These are phyloP conservation scores for Myotis brandtii DNA, from an alignment of 2,113 vertebrate genomes.

Conservation along the genomic window DNA sequence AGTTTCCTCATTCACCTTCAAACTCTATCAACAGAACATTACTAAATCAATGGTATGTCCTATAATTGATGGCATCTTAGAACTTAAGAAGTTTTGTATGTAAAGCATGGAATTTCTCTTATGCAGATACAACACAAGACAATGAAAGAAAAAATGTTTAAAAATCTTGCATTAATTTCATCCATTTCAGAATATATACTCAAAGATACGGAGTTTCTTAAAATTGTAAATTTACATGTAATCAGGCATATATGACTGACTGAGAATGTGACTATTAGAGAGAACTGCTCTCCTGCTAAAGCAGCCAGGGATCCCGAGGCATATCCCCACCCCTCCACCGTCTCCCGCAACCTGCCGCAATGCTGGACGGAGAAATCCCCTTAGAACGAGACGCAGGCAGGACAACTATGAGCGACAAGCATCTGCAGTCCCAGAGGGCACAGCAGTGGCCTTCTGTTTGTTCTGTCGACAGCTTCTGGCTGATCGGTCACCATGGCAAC, in stretches of 20 bases:
- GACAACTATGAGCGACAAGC: not conserved
- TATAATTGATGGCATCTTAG: not conserved
- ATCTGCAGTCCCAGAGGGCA: conserved; percentile 19
- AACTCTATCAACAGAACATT: not conserved
- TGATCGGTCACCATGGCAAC: conserved; percentile 88
- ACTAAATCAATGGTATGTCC: not conserved
- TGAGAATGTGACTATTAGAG: not conserved
- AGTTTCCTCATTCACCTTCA: not conserved
- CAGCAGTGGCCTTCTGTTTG: conserved; percentile 79
- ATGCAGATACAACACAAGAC: not conserved
- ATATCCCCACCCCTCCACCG: not conserved
- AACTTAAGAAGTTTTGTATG: not conserved
- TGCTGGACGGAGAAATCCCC: not conserved
- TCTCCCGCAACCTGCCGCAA: not conserved
- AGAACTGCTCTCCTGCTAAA: not conserved
- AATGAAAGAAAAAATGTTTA: not conserved
- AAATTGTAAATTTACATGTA: conserved; percentile 4
- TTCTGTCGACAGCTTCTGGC: conserved; percentile 79
- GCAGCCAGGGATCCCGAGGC: not conserved
- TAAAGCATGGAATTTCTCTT: not conserved
- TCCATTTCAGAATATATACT: not conserved
- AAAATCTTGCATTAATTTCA: not conserved
- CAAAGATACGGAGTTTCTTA: not conserved
- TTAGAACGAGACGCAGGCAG: not conserved
- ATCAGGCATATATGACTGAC: not conserved